Evolutionary conservation across 2,797 vertebrate species (phyloP).

Genomic region (Semotilus atromaculatus): DNA sequence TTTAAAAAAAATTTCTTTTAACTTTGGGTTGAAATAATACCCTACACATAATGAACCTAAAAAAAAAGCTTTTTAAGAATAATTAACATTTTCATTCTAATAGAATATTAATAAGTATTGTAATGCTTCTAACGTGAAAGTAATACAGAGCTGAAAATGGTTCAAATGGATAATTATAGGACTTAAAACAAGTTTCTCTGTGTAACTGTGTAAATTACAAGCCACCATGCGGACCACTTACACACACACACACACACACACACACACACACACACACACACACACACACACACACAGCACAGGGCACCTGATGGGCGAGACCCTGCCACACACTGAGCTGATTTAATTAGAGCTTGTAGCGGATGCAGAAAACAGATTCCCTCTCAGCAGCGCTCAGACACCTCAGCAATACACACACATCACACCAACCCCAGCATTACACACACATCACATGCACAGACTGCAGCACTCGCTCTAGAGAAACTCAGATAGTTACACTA

Average conservation of each 20-base stretch:
- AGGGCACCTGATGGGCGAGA: constrained; percentile 36
- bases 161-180: neutral
- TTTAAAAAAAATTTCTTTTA: neutral
- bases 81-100: neutral
- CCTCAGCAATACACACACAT: constrained; percentile 57
- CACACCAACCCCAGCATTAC: constrained; percentile 49
- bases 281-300: constrained; percentile 12
- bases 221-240: constrained; percentile 6
- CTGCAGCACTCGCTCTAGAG: constrained; percentile 42
- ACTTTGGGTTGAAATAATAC: neutral
- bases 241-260: constrained; percentile 12
- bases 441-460: constrained; percentile 54
- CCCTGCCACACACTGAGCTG: constrained; percentile 29
- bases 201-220: constrained; percentile 1
- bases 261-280: no score
- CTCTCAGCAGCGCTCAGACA: constrained; percentile 61
- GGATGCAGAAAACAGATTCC: constrained; percentile 56
- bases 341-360: constrained; percentile 40
- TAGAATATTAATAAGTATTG: neutral
- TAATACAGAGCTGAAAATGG: neutral
- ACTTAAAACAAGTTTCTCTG: neutral
- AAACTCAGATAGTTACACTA: constrained; percentile 19
- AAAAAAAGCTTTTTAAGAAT: no score
- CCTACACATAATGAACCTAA: no score
- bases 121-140: neutral